phyloP scores from a whole-genome alignment of 2,113 vertebrate species.

The Axis porcinus region DNA sequence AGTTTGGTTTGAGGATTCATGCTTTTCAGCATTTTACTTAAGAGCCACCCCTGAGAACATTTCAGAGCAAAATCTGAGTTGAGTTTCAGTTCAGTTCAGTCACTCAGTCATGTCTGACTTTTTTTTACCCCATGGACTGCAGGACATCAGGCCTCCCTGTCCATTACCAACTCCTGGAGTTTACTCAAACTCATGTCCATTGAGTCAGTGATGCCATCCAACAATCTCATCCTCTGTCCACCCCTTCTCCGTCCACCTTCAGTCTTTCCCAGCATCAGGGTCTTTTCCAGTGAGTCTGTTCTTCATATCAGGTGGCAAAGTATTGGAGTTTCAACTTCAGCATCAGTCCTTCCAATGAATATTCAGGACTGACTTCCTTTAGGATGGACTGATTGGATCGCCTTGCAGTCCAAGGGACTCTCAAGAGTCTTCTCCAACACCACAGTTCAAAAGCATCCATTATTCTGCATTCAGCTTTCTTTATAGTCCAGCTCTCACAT shows the following conservation, averaged over 20 bases:
- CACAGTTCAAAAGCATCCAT: not conserved
- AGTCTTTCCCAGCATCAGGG: not conserved
- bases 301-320: not conserved
- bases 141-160: not conserved
- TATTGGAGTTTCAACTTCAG: not conserved
- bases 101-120: not conserved
- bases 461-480: not conserved
- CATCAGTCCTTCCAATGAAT: not conserved
- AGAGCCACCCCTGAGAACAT: not conserved
- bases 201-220: not conserved
- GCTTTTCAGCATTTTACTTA: not conserved
- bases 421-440: not conserved
- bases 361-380: not conserved
- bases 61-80: not conserved
- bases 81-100: not conserved
- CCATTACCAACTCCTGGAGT: not conserved
- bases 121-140: not conserved
- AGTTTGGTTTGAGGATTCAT: not conserved
- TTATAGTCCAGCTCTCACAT: not conserved
- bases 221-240: not conserved
- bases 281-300: not conserved
- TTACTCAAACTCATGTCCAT: not conserved
- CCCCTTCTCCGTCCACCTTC: not conserved
- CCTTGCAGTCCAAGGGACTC: not conserved
- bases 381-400: not conserved